phyloP scores from a whole-genome alignment of 2,113 vertebrate species.

The Engystomops pustulosus region DNA sequence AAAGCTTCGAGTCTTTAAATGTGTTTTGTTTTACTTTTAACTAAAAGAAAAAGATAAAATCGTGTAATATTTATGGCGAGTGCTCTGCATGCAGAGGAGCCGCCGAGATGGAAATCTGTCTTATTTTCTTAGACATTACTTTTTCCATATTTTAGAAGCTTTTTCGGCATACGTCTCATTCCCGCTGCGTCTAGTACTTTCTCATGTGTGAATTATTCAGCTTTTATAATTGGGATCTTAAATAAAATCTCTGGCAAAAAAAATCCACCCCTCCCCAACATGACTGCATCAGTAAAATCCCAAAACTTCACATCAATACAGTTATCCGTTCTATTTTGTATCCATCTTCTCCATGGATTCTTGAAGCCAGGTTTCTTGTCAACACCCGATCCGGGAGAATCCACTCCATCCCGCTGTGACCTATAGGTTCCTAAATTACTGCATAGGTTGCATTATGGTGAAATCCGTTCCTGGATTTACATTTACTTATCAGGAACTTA shows the following conservation, averaged over 20 bases:
- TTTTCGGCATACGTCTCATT: neutral
- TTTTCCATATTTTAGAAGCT: neutral
- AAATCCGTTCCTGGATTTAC: too few species aligned
- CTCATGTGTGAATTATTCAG: neutral
- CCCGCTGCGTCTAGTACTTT: neutral
- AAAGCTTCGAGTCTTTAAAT: neutral
- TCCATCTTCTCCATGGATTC: too few species aligned
- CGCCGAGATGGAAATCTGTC: neutral
- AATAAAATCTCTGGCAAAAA: neutral
- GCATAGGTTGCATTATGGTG: too few species aligned
- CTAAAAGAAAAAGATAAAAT: neutral
- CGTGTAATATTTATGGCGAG: neutral
- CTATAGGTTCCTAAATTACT: too few species aligned
- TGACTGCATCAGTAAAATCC: too few species aligned
- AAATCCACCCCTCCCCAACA: too few species aligned
- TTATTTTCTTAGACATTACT: neutral
- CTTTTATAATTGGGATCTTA: neutral
- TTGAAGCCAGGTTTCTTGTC: too few species aligned
- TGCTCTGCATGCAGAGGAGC: neutral
- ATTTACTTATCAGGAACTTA: too few species aligned
- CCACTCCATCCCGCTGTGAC: too few species aligned
- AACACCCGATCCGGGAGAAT: too few species aligned
- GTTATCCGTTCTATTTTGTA: too few species aligned
- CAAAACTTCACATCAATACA: too few species aligned
- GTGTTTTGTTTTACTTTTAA: constrained; percentile 18